A percentile compares a stretch with the other conserved stretches of the same genome.
Conservation (phyloP, 1,140 invertebrate species). For the Sitodiplosis mosellana region DNA sequence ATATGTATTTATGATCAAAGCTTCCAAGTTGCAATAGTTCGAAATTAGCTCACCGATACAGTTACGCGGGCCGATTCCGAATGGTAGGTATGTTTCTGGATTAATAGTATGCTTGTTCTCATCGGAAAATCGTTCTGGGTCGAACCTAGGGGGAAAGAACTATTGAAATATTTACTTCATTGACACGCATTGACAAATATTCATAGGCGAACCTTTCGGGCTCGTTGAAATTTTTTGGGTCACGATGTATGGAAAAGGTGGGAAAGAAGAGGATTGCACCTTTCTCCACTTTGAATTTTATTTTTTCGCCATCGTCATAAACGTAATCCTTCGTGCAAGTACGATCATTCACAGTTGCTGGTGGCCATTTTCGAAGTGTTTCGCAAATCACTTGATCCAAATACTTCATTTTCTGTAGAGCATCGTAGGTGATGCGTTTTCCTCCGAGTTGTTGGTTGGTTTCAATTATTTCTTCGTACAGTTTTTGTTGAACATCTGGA, state of each 20-base stretch:
- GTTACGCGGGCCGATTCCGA: slow-evolving; percentile 38
- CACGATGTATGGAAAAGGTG: slow-evolving; percentile 37
- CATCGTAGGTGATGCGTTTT: slow-evolving; percentile 25
- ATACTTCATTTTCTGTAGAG: slow-evolving; percentile 37
- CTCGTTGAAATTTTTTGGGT: slow-evolving; percentile 39
- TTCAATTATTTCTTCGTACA: slow-evolving; percentile 33
- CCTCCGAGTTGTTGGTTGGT: slow-evolving; percentile 22
- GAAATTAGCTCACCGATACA: slow-evolving; percentile 27
- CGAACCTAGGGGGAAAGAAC: no score
- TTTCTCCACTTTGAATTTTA: slow-evolving; percentile 18
- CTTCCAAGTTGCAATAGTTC: not conserved
- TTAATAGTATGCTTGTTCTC: slow-evolving; percentile 30
- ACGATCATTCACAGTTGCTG: slow-evolving; percentile 28
- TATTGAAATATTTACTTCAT: no score
- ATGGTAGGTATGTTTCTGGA: slow-evolving; percentile 35
- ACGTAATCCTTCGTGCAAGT: slow-evolving; percentile 31
- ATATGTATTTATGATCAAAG: not conserved
- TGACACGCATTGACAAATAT: no score
- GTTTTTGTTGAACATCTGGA: no score
- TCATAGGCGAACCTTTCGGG: slow-evolving; percentile 35
- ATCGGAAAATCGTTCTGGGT: slow-evolving; percentile 36
- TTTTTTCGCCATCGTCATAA: slow-evolving; percentile 13
- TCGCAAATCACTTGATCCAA: slow-evolving; percentile 43
- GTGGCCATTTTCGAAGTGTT: slow-evolving; percentile 34
- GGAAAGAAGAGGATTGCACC: slow-evolving; percentile 33